Base-by-base conservation (phyloP, 2,113 vertebrate genomes). In the Fregetta grallaria region DNA sequence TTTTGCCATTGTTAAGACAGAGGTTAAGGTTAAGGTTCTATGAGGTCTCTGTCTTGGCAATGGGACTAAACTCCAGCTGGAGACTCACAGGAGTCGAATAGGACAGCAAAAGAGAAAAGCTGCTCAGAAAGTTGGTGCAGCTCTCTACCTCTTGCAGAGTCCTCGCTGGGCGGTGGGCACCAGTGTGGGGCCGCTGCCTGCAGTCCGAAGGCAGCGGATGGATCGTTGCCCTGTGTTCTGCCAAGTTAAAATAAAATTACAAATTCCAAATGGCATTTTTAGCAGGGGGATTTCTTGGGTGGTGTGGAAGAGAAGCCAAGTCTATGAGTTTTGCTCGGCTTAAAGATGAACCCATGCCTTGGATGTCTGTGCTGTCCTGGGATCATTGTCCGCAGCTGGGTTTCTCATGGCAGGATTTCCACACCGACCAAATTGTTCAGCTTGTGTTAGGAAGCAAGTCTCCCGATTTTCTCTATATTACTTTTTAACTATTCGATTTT, bases 321-420 rank as follows among this genome's bases (percentile, higher is more conserved):
- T 32, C 50, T 89, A 68, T 88, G 96, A 96, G 84, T 95, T 98
- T 96, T 96, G 81, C 91, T 90, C 50, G 61, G 83, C 86, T 84
- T 94, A 67, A 95, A 96, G 90, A 82, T 92, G 95, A 97, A 88
- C 93, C 45, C 6, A 17, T 93, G 95, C 90, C 93, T 93, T 3
- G 2, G 73, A 85, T 68, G 53, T 95, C 63, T 86, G 66, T 93
- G 66, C 61, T 87, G 85, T 93, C 92, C 76, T 86, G 85, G 92
- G 86, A 81, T 87, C 44, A 3, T 59, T 90, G 94, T 97, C 92
- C 88, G 59, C 90, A 88, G 92, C 3, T 3, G 14, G 26, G 27
- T 72, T 92, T 95, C 90, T 97, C 96, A 88, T 52, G 79, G 21
- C 45, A 92, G 94, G 88, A 73, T 94, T 94, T 95, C 94, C 94